Conservation (phyloP, 2,113 vertebrate species). For the Silurus asotus region DNA sequence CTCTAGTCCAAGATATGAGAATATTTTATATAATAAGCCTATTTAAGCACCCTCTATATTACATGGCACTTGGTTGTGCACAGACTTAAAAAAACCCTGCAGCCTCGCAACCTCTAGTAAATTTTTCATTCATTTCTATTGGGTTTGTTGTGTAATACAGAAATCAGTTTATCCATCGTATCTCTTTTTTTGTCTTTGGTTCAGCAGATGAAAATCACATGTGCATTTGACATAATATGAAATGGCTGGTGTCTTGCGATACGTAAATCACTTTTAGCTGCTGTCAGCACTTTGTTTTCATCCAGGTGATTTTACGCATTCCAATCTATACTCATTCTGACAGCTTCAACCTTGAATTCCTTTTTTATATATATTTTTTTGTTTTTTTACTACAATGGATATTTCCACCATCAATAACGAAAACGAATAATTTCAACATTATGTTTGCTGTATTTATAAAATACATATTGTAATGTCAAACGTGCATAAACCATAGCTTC, state of each 20-base stretch:
- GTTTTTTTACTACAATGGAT: neutral
- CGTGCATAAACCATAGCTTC: neutral
- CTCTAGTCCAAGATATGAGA: neutral
- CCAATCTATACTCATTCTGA: constrained; percentile 28
- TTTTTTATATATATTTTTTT: neutral
- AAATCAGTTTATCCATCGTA: constrained; percentile 9
- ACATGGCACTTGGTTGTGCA: neutral
- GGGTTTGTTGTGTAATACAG: neutral
- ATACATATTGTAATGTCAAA: neutral
- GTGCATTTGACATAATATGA: constrained; percentile 57
- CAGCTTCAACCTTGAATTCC: constrained; percentile 32
- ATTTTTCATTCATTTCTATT: neutral
- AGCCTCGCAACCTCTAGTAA: neutral
- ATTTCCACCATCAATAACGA: neutral
- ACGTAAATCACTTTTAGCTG: constrained; percentile 49
- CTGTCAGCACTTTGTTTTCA: neutral
- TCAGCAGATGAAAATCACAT: constrained; percentile 38
- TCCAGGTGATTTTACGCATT: constrained; percentile 38
- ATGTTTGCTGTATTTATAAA: neutral
- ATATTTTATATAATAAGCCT: neutral
- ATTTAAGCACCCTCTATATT: no score
- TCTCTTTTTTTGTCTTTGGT: neutral
- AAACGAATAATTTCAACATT: neutral
- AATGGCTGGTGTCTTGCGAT: constrained; percentile 22
- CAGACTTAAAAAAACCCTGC: neutral